Conservation (phyloP, 2,797 vertebrate species). For the Chaenodraco wilsoni region DNA sequence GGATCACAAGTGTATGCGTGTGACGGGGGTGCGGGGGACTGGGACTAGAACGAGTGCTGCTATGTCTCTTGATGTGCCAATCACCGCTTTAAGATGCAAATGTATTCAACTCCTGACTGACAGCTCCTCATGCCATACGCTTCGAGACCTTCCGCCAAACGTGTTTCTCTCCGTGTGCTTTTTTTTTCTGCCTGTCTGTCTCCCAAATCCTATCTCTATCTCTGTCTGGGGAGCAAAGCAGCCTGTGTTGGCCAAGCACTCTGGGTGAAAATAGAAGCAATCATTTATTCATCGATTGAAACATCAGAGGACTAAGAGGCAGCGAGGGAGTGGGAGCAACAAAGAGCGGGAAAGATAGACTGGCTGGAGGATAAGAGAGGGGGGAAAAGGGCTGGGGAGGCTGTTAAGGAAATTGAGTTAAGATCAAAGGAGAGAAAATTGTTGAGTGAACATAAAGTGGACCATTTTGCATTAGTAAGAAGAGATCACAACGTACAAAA, state of each 20-base stretch:
- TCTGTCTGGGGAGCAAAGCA: slow-evolving; percentile 63
- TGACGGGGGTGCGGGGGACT: slow-evolving; percentile 14
- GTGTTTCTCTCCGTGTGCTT: slow-evolving; percentile 43
- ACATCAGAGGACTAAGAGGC: slow-evolving; percentile 79
- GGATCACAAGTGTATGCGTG: slow-evolving; percentile 18
- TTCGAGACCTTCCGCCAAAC: slow-evolving; percentile 50
- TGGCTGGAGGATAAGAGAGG: slow-evolving; percentile 49
- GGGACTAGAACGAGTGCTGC: slow-evolving; percentile 34
- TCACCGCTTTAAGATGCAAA: slow-evolving; percentile 68
- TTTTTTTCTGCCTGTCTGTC: slow-evolving; percentile 22
- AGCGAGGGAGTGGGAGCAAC: slow-evolving; percentile 58
- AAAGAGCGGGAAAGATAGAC: slow-evolving; percentile 63
- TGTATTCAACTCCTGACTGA: slow-evolving; percentile 70
- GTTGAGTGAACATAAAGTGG: slow-evolving; percentile 47
- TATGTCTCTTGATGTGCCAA: slow-evolving; percentile 54
- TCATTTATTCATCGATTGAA: slow-evolving; percentile 87
- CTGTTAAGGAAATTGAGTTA: slow-evolving; percentile 30
- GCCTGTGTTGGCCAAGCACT: slow-evolving; percentile 66
- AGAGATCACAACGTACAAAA: slow-evolving; percentile 16
- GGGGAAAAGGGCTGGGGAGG: slow-evolving; percentile 7
- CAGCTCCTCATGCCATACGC: slow-evolving; percentile 59
- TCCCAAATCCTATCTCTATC: slow-evolving; percentile 52
- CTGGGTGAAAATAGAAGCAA: slow-evolving; percentile 83
- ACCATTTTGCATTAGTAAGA: slow-evolving; percentile 30
- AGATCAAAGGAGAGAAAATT: slow-evolving; percentile 53